Evolutionary conservation across 2,888 invertebrate genomes (phyloP), one percentile per base, ranked within the genome.

Genomic region (Folsomia manolachei): DNA sequence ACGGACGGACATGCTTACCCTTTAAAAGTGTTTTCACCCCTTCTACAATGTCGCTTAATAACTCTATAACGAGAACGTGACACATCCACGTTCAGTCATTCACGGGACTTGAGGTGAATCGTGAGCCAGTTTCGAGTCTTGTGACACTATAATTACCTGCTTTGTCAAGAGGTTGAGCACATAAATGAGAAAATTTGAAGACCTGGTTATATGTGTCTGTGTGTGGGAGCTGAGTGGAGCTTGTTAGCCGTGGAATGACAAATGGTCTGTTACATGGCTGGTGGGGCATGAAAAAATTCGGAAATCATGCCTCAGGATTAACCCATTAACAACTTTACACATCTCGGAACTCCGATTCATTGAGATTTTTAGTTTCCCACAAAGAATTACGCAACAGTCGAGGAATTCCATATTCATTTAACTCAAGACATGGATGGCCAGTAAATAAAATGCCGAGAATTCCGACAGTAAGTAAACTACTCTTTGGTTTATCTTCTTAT

Each of bases 351-450:
- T 39, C 39, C 39, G 39, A 39, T 39, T 39, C 39, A 39, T 39
- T 39, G 39, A 39, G 39, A 39, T 39, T 39, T 39, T 39, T 39
- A 4, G 14, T 39, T 39, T 39, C 39, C 39, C 39, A 39, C 39
- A 39, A 39, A 39, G 39, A 39, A 39, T 39, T 39, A 75, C 75
- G 75, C 75, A 75, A 72, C 63, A 64, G 71, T 65, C 52, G 63
- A 75, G 60, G 72, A 75, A 75, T 75, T 72, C 27, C 71, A 69
- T 25, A 69, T 56, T 56, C 56, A 56, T 39, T 39, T 39, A 39
- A 39, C 39, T 14, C 39, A 56, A n/a, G 11, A 56, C n/a, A n/a
- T n/a, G n/a, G n/a, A n/a, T 7, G 56, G 39, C 7, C 39, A 56
- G 56, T 56, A 56, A 56, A 56, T 56, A 56, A 56, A 56, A 56